These are phyloP conservation scores for Corythornis cristatus DNA, from an alignment of 2,113 vertebrate genomes.

Conservation along the genomic window DNA sequence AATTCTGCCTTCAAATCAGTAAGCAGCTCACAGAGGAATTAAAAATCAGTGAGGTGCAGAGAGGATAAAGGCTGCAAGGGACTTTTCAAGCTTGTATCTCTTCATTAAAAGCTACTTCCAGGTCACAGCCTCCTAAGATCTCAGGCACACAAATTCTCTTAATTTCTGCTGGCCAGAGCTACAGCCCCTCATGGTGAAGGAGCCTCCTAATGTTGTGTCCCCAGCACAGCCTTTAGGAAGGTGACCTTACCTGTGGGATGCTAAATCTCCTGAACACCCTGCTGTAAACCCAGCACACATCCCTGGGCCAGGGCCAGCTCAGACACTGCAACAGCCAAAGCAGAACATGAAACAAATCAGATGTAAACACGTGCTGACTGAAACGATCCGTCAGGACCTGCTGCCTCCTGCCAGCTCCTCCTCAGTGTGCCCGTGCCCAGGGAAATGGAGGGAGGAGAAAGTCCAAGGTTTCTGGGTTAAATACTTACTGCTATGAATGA, in stretches of 20 bases:
- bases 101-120: not conserved
- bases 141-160: not conserved
- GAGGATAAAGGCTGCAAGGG: not conserved
- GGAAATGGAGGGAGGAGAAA: not conserved
- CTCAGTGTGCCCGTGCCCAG: rapidly evolving
- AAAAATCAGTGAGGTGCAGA: not conserved
- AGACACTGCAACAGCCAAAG: not conserved
- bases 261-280: rapidly evolving
- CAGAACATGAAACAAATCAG: not conserved
- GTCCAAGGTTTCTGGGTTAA: not conserved
- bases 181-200: not conserved
- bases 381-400: not conserved
- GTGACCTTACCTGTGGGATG: not conserved
- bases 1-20: not conserved
- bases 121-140: not conserved
- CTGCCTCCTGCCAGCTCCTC: not conserved
- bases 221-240: not conserved
- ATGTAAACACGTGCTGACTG: not conserved
- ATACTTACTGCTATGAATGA: not conserved
- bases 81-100: not conserved
- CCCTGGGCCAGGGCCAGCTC: not conserved
- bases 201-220: not conserved
- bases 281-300: rapidly evolving
- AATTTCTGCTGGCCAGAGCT: not conserved
- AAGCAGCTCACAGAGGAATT: not conserved